These are phyloP conservation scores for Pterocles burchelli DNA, from an alignment of 2,113 vertebrate species.

Conservation along the genomic window DNA sequence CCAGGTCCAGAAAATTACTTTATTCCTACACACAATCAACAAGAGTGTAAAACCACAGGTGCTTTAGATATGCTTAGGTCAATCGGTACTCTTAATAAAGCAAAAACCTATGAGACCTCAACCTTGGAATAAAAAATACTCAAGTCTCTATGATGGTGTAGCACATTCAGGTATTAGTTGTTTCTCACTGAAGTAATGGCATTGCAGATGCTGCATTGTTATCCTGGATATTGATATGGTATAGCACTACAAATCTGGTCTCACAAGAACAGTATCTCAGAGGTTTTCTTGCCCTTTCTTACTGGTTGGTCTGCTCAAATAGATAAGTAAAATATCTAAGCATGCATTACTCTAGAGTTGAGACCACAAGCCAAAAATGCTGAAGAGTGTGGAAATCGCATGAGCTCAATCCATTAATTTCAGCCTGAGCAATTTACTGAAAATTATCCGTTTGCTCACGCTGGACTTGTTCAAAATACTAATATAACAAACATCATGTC, in stretches of 20 bases:
- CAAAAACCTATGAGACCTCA: background rate
- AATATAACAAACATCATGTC: background rate
- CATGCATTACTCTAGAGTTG: background rate
- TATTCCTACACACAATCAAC: background rate
- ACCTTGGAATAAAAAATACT: background rate
- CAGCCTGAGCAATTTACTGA: background rate
- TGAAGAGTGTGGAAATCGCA: background rate
- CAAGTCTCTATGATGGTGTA: background rate
- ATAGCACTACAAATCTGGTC: background rate
- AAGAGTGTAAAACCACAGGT: background rate
- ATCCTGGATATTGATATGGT: background rate
- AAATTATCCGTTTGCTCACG: background rate
- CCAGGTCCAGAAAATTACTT: background rate
- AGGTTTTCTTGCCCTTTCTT: background rate
- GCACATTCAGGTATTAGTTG: background rate
- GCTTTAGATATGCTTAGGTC: background rate
- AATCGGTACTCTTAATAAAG: background rate
- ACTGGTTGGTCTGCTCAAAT: background rate
- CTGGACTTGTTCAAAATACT: background rate
- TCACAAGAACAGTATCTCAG: background rate
- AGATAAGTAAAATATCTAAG: background rate
- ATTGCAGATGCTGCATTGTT: accelerated
- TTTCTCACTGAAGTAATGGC: background rate
- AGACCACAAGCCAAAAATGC: background rate
- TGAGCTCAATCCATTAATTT: background rate